Evolutionary conservation across 2,797 vertebrate species (phyloP), one percentile per base, ranked within the genome.

Genomic region (Rhinichthys osculus): DNA sequence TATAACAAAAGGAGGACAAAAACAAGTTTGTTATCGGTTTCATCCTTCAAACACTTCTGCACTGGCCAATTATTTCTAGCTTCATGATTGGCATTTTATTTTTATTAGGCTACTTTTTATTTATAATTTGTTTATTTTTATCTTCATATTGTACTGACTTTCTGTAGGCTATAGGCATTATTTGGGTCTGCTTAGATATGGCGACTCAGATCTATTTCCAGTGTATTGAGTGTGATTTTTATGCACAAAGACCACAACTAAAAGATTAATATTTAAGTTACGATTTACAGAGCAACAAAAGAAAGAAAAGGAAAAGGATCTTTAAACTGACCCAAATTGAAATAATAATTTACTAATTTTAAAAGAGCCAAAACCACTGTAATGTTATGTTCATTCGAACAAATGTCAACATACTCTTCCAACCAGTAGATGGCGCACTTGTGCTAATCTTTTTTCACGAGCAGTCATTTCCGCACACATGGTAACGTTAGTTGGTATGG

Each of bases 401-500:
- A 59, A 42, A 4, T 9, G 8, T 47, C 5, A 67, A 30, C 5
- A 19, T 16, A 38, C 77, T 72, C 59, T 66, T 73, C 66, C 74
- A 8, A 73, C 19, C 89, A 82, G n/a, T 27, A 87, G 89, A 64
- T 54, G 87, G 78, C 78, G 57, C 21, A 11, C 66, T 47, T 69
- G 16, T 35, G 4, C 17, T 50, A 57, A 72, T 27, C 42, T 59
- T 35, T 35, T 7, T 38, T 35, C 30, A 42, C 17, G 33, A 27
- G n/a, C 82, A 6, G 35, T n/a, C 40, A 23, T 50, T 66, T 83
- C 59, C 44, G 70, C 85, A 81, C 76, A 62, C 82, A 11, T 13
- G n/a, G n/a, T n/a, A n/a, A n/a, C n/a, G 38, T 42, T 62, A 21
- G 19, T 21, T 40, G 16, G 87, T 85, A 81, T 90, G 85, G 85